phyloP scores from a whole-genome alignment of 2,888 invertebrate genomes.

The Drosophila barbarae region DNA sequence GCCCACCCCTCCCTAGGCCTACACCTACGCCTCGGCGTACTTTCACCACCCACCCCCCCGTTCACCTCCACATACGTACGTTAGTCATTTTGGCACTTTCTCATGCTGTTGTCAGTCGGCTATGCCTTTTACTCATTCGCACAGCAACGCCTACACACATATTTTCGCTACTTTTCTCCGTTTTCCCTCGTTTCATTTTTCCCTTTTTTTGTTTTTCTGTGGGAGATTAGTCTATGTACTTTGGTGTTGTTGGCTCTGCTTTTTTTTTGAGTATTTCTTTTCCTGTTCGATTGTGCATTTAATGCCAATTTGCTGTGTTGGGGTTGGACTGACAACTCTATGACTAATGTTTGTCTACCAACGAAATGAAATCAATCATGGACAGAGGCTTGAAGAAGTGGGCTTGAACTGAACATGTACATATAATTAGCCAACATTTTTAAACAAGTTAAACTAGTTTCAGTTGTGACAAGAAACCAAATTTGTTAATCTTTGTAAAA shows the following conservation, averaged over 20 bases:
- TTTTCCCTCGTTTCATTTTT: slow-evolving; percentile 12
- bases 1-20: slow-evolving; percentile 1
- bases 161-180: slow-evolving; percentile 16
- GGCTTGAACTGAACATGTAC: background rate
- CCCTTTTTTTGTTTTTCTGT: slow-evolving; percentile 12
- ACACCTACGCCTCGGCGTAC: slow-evolving; percentile 11
- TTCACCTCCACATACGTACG: slow-evolving; percentile 47
- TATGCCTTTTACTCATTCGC: slow-evolving; percentile 43
- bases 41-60: background rate
- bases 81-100: slow-evolving; percentile 73
- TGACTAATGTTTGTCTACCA: slow-evolving; percentile 35
- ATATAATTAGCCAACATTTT: slow-evolving; percentile 45
- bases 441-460: background rate
- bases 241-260: slow-evolving; percentile 9
- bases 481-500: accelerated
- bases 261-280: slow-evolving; percentile 25
- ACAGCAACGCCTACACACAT: slow-evolving; percentile 51
- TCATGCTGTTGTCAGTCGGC: slow-evolving; percentile 69
- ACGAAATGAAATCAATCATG: slow-evolving; percentile 59
- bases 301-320: slow-evolving; percentile 56
- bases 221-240: slow-evolving; percentile 63
- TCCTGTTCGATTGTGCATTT: slow-evolving; percentile 66
- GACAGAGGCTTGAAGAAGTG: background rate
- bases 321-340: slow-evolving; percentile 2
- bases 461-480: background rate